A percentile compares a stretch with the other conserved stretches of the same genome.
phyloP scores from a whole-genome alignment of 2,113 vertebrate species.

The Oryzias javanicus region DNA sequence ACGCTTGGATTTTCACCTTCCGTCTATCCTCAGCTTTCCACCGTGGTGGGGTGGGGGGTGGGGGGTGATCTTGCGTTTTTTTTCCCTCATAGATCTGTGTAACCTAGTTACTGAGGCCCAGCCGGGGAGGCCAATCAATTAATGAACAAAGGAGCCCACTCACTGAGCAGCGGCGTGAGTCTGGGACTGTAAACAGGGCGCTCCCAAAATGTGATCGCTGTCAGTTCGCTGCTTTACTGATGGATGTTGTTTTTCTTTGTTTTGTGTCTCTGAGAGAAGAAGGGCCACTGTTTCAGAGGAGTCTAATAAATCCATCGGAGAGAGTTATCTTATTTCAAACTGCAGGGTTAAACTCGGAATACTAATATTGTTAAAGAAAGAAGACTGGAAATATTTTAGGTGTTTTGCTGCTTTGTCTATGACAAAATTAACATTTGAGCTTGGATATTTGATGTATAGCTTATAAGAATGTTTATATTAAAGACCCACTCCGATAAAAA shows the following conservation, averaged over 20 bases:
- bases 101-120: slow-evolving; percentile 76
- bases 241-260: slow-evolving; percentile 66
- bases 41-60: slow-evolving; percentile 12
- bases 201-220: slow-evolving; percentile 62
- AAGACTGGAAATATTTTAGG: not conserved
- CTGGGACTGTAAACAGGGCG: slow-evolving; percentile 64
- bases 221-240: slow-evolving; percentile 58
- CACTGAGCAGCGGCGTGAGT: slow-evolving; percentile 56
- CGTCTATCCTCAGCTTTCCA: slow-evolving; percentile 57
- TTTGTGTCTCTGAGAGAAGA: slow-evolving; percentile 14
- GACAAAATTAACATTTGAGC: slow-evolving; percentile 11
- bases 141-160: slow-evolving; percentile 76
- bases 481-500: no score
- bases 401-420: not conserved
- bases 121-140: slow-evolving; percentile 76
- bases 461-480: slow-evolving; percentile 38
- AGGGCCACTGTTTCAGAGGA: not conserved
- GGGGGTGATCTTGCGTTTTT: not conserved
- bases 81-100: slow-evolving; percentile 65
- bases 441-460: slow-evolving; percentile 20
- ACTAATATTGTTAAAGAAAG: slow-evolving; percentile 1
- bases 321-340: slow-evolving; percentile 29
- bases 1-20: slow-evolving; percentile 59
- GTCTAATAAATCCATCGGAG: slow-evolving; percentile 19
- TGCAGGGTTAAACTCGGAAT: not conserved